These are phyloP conservation scores for Lasioglossum lativentre DNA, from an alignment of 2,888 invertebrate genomes.

Conservation along the genomic window DNA sequence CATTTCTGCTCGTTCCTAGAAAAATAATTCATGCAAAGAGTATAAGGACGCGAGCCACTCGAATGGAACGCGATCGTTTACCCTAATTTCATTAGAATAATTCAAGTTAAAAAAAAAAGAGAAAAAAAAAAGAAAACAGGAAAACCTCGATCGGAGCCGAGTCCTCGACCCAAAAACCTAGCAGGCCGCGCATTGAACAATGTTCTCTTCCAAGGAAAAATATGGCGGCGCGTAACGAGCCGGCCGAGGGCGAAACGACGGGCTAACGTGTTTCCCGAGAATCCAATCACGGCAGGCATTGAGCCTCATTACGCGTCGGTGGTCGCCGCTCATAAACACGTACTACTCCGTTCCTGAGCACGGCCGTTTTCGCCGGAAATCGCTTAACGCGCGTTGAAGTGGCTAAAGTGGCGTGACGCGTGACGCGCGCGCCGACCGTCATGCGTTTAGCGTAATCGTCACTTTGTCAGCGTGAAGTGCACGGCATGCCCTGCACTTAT, in stretches of 20 bases:
- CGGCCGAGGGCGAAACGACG: constrained; percentile 23
- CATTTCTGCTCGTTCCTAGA: not conserved
- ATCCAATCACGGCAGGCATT: constrained; percentile 55
- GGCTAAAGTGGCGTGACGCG: constrained; percentile 83
- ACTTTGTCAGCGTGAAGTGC: constrained; percentile 80
- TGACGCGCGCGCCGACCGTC: constrained; percentile 82
- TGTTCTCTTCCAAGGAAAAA: constrained; percentile 33
- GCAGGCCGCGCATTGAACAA: not conserved
- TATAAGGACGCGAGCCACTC: not conserved
- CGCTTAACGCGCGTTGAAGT: constrained; percentile 82
- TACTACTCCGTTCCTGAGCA: constrained; percentile 66
- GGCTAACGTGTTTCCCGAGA: constrained; percentile 50
- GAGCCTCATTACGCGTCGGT: constrained; percentile 53
- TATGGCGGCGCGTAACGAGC: constrained; percentile 14
- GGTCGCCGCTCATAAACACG: constrained; percentile 63
- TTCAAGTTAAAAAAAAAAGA: not conserved
- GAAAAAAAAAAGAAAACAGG: not conserved
- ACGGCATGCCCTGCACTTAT: constrained; percentile 73
- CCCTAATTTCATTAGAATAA: not conserved
- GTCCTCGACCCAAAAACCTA: constrained; percentile 38
- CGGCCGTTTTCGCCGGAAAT: constrained; percentile 83
- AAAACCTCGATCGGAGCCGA: constrained; percentile 32
- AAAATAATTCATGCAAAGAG: not conserved
- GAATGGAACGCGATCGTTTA: not conserved
- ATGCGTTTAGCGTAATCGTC: constrained; percentile 82